A percentile compares a stretch with the other conserved stretches of the same genome.
Conservation (phyloP, 2,888 invertebrate genomes). For the Gastracanthus pulcherrimus region DNA sequence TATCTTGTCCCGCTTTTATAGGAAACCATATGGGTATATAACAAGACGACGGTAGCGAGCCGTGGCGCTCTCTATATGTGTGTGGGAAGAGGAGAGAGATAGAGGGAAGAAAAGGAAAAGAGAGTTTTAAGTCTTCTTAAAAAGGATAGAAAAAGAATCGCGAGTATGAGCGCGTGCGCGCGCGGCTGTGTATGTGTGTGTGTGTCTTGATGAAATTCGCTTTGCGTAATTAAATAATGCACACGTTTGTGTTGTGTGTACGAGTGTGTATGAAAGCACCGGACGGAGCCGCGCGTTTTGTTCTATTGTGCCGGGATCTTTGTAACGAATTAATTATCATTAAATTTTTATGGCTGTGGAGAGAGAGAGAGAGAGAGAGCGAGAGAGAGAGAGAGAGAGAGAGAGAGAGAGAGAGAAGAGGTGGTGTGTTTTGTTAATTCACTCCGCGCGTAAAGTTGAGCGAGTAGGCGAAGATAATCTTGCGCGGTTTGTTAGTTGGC, state of each 20-base stretch:
- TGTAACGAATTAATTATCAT: conserved; percentile 57
- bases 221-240: conserved; percentile 52
- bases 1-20: conserved; percentile 60
- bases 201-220: conserved; percentile 39
- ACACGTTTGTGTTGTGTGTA: too few relatives aligned
- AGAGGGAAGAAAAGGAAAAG: conserved; percentile 10
- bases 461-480: background rate
- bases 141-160: conserved; percentile 18
- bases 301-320: conserved; percentile 25
- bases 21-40: conserved; percentile 48
- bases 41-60: conserved; percentile 48
- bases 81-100: background rate
- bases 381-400: too few relatives aligned
- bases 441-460: background rate
- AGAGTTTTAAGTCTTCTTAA: background rate
- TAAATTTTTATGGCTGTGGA: conserved; percentile 39
- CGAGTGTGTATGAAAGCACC: conserved; percentile 2
- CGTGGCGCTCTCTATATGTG: conserved; percentile 13
- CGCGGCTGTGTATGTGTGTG: too few relatives aligned
- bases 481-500: background rate
- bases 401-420: too few relatives aligned
- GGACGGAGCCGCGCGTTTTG: conserved; percentile 41
- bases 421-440: background rate
- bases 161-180: too few relatives aligned
- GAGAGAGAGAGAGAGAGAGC: too few relatives aligned